A percentile compares a stretch with the other conserved stretches of the same genome.
Evolutionary conservation across 2,797 vertebrate species (phyloP).

Genomic region (Sebastes aleutianus): DNA sequence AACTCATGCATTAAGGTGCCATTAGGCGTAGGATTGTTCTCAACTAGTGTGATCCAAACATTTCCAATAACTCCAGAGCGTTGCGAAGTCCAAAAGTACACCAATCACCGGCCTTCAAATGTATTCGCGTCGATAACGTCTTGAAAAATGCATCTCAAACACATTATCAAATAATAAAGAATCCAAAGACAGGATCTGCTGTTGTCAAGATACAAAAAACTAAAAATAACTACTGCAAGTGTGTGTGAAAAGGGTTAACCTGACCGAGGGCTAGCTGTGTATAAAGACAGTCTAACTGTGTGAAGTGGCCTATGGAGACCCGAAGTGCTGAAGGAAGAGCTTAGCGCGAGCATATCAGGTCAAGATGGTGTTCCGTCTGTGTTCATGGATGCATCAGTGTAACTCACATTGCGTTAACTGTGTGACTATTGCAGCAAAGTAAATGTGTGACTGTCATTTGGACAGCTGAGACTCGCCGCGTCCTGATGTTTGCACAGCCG

Average conservation of each 20-base stretch:
- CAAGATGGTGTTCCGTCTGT: slow-evolving; percentile 31
- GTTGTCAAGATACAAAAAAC: no score
- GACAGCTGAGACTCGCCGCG: slow-evolving; percentile 57
- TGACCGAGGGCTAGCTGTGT: not conserved
- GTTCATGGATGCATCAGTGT: slow-evolving; percentile 33
- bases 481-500: slow-evolving; percentile 67
- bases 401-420: slow-evolving; percentile 46
- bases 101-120: no score
- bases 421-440: slow-evolving; percentile 54
- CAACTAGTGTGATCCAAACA: no score
- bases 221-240: no score
- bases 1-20: no score
- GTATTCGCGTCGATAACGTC: no score
- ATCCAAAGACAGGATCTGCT: no score
- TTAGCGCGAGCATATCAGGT: slow-evolving; percentile 14
- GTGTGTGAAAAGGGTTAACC: not conserved
- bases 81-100: no score
- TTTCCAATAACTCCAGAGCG: no score
- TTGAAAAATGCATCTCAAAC: no score
- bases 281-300: not conserved
- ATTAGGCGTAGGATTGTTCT: no score
- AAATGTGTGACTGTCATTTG: slow-evolving; percentile 66
- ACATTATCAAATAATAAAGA: no score
- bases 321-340: slow-evolving; percentile 6
- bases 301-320: slow-evolving; percentile 30